Evolutionary conservation across 2,797 vertebrate species (phyloP), one percentile per base, ranked within the genome.

Genomic region (Enteromius thamalakanensis): DNA sequence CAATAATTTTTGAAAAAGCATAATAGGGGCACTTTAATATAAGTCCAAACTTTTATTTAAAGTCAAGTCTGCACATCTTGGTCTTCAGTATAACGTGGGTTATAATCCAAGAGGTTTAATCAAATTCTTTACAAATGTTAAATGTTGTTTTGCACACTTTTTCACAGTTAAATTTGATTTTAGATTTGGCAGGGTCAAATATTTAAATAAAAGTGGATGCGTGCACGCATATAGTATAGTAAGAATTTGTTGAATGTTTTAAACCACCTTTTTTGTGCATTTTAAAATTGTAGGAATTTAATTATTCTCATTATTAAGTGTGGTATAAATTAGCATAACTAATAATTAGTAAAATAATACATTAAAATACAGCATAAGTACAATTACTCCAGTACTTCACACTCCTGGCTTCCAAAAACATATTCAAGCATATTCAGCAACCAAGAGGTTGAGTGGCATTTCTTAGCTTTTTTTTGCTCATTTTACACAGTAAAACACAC

Each of bases 391-490:
- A 9, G 11, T 37, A 15, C 47, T 55, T 75, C 14, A 75, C 72
- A 75, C 72, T 32, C 32, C 47, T 15, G 32, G 49, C 29, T 51
- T 69, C 3, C 1, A 29, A 11, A 26, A 55, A 70, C 9, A 21
- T 47, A 21, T 68, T 68, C 47, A 79, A 65, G 47, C 29, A 79
- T 53, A 68, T 53, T 68, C 64, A 75, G 71, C 49, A 37, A 11
- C 17, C 49, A 53, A 51, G 10, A 74, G 32, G 17, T 53, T 12
- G 47, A 40, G 37, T 19, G 47, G 19, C 15, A 69, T n/a, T 80
- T 34, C 8, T 42, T 10, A 1, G 37, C 9, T 42, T 42, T 42
- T 37, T 11, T 23, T 67, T 67, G 6, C 14, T 79, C 17, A 37
- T 8, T 68, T 68, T 12, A 29, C 15, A 49, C 69, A 71, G 4